Evolutionary conservation across 1,140 invertebrate species (phyloP).

Genomic region (Cheumatopsyche charites): DNA sequence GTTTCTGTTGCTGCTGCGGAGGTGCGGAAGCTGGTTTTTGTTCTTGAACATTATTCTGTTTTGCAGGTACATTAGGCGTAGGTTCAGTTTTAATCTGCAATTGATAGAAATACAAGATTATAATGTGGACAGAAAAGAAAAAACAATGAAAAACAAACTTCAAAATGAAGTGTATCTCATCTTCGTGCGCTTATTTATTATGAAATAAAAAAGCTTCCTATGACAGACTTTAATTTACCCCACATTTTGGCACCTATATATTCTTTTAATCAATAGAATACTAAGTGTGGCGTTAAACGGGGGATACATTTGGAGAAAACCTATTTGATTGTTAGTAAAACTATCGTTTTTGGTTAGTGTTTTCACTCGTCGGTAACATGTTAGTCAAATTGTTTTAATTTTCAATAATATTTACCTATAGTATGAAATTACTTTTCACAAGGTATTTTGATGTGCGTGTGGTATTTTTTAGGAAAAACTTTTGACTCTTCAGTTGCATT

Average conservation of each 20-base stretch:
- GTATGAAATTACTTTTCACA: no score
- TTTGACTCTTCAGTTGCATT: no score
- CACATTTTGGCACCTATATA: slow-evolving; percentile 37
- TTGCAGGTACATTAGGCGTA: neutral
- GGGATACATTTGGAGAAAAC: slow-evolving; percentile 16
- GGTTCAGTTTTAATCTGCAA: slow-evolving; percentile 35
- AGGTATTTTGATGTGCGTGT: no score
- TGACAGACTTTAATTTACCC: slow-evolving; percentile 29
- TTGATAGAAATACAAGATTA: neutral
- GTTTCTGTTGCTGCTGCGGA: slow-evolving; percentile 36
- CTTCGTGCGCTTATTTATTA: neutral
- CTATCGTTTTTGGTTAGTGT: no score
- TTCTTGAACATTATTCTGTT: slow-evolving; percentile 6
- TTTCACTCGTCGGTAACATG: no score
- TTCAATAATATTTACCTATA: no score
- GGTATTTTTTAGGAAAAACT: no score
- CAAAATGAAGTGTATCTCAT: neutral
- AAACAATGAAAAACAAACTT: no score
- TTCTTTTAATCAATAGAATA: slow-evolving; percentile 30
- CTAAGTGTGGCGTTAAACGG: slow-evolving; percentile 41
- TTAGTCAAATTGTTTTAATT: no score
- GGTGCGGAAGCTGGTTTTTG: slow-evolving; percentile 33
- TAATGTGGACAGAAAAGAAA: no score
- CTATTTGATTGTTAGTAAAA: no score
- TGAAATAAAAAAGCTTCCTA: slow-evolving; percentile 26